Base-by-base conservation (phyloP, 2,797 vertebrate genomes). In the Mormyrops attenuatus region DNA sequence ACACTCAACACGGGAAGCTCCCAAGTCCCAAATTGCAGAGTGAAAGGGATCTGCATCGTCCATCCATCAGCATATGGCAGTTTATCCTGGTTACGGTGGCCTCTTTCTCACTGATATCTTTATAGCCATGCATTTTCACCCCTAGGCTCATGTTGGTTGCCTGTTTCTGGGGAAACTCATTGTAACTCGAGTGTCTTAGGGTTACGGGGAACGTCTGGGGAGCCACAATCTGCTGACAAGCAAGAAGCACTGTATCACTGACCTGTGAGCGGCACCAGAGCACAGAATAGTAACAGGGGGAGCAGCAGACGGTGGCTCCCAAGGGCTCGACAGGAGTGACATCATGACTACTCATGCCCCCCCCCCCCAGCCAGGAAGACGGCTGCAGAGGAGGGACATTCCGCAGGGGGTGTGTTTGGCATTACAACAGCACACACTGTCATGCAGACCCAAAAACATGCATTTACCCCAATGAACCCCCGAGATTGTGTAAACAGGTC, bases 181-280 rank as follows among this genome's bases (percentile, higher is more conserved):
- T 50, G 44, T 55, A 41, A 49, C 41, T 63, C 26, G 55, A 66
- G 57, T 38, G 55, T 80, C 88, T 85, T 13, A 63, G 5, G 82
- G 82, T 73, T 55, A 50, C 44, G 50, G 49, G 57, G 7, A 49
- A 44, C 8, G 38, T 86, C 57, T 49, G 20, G 89, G 82, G 80
- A 69, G 26, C 15, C 5, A 22, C n/a, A 86, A 89, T 66, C 41
- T 89, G 88, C 88, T 86, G 88, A 89, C 77, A 89, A 84, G 73
- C 82, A 85, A 34, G 34, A 38, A 89, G 2, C 41, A 3, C 22
- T 34, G 41, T 26, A 52, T 44, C 57, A 22, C 55, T 38, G 89
- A 47, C 60, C 17, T 41, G 82, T 1, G 8, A 5, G 47, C 30
- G 0, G n/a, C 38, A 82, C 49, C 47, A 52, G 73, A 80, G 38